Percentiles rank a stretch among this genome's conserved stretches.
Conservation (phyloP, 2,113 vertebrate species). For the Hypanus sabinus region DNA sequence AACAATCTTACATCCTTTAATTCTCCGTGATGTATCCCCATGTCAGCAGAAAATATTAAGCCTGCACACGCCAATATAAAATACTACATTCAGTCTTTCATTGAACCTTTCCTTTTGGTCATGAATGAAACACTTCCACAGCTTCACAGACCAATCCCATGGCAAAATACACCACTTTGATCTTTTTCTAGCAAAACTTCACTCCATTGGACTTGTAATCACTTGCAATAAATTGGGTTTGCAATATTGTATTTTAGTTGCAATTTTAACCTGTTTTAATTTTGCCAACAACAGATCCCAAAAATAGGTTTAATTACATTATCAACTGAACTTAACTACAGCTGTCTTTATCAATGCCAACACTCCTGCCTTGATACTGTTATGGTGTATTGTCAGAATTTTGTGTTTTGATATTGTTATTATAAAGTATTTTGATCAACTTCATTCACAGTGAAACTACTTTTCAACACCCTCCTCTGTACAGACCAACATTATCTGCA, state of each 20-base stretch:
- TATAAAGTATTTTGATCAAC: not conserved
- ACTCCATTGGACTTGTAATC: not conserved
- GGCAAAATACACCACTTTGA: not conserved
- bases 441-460: not conserved
- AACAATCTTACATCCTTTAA: not conserved
- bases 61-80: not conserved
- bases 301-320: not conserved
- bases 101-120: not conserved
- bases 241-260: not conserved
- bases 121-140: not conserved
- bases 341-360: not conserved
- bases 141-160: not conserved
- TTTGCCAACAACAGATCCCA: not conserved
- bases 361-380: not conserved
- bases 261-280: not conserved
- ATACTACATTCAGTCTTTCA: not conserved
- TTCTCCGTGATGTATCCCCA: not conserved
- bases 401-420: not conserved
- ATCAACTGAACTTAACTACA: not conserved
- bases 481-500: not conserved
- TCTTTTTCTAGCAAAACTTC: not conserved
- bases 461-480: not conserved
- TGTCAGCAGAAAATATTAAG: not conserved
- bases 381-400: not conserved
- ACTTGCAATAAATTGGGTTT: not conserved